Percentiles rank a stretch among this genome's conserved stretches.
These are phyloP conservation scores for Tinea trinotella DNA, from an alignment of 2,888 invertebrate genomes.

Conservation along the genomic window DNA sequence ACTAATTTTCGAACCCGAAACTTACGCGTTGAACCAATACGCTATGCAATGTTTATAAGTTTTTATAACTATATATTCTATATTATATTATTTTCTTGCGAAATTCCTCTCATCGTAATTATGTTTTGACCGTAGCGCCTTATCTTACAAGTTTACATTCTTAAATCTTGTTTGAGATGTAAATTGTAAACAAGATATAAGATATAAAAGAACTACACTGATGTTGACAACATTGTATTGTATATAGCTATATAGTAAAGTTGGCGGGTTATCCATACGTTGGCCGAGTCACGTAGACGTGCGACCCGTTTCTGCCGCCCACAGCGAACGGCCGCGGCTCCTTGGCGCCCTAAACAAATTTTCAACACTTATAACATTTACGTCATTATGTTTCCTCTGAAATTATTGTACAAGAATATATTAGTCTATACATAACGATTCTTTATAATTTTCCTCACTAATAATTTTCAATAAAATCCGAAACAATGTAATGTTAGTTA, in stretches of 20 bases:
- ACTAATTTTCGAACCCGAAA: no score
- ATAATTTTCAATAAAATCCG: background rate
- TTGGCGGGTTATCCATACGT: conserved; percentile 8
- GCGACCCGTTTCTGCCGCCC: background rate
- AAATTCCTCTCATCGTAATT: background rate
- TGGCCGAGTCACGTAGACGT: conserved; percentile 13
- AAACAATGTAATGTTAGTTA: background rate
- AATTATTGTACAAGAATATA: conserved; percentile 9
- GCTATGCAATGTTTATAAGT: no score
- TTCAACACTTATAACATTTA: conserved; percentile 1
- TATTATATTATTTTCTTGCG: background rate
- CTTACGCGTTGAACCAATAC: no score
- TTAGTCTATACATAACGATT: background rate
- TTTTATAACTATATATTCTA: no score
- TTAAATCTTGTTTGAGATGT: conserved; percentile 6
- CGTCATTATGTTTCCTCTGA: background rate
- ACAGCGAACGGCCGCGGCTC: conserved; percentile 6
- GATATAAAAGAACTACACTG: background rate
- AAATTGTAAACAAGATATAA: conserved; percentile 14
- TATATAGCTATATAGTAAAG: background rate
- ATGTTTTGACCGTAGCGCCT: conserved; percentile 4
- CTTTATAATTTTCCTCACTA: conserved; percentile 2
- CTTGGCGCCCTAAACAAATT: conserved; percentile 6
- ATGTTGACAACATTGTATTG: conserved; percentile 2
- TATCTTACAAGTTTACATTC: conserved; percentile 1